A percentile compares a stretch with the other conserved stretches of the same genome.
These are phyloP conservation scores for Malthinus flaveolus DNA, from an alignment of 2,888 invertebrate species.

Conservation along the genomic window DNA sequence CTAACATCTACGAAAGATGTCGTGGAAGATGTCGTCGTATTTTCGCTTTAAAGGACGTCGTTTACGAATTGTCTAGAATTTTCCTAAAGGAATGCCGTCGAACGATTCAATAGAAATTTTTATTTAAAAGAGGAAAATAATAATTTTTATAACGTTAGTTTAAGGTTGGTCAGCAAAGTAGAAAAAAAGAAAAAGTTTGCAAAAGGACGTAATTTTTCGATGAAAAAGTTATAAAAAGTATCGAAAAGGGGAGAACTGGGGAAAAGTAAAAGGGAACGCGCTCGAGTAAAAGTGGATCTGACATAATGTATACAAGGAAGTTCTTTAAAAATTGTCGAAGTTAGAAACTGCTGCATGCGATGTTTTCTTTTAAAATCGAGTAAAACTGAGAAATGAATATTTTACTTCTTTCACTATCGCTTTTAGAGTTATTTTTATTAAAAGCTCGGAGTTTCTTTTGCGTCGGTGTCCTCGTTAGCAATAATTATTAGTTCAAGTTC, in stretches of 20 bases:
- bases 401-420: conserved; percentile 40
- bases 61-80: conserved; percentile 20
- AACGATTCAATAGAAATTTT: conserved; percentile 8
- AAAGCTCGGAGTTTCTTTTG: too few relatives aligned
- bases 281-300: conserved; percentile 20
- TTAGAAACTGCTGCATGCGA: conserved; percentile 47
- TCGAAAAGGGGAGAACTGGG: conserved; percentile 9
- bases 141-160: too few relatives aligned
- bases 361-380: conserved; percentile 47
- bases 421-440: too few relatives aligned
- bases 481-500: too few relatives aligned
- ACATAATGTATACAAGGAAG: conserved; percentile 41
- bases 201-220: conserved; percentile 28
- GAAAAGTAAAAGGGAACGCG: conserved; percentile 18
- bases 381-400: conserved; percentile 46
- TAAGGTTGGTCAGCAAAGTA: too few relatives aligned
- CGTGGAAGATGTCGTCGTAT: conserved; percentile 36
- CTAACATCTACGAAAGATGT: conserved; percentile 32
- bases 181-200: conserved; percentile 15
- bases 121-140: too few relatives aligned
- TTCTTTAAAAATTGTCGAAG: conserved; percentile 47
- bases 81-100: conserved; percentile 18
- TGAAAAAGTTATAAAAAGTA: conserved; percentile 27
- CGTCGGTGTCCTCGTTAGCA: not conserved
- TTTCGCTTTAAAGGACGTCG: conserved; percentile 23